Base-by-base conservation (phyloP, 2,797 vertebrate species). In the Lutjanus argentimaculatus region DNA sequence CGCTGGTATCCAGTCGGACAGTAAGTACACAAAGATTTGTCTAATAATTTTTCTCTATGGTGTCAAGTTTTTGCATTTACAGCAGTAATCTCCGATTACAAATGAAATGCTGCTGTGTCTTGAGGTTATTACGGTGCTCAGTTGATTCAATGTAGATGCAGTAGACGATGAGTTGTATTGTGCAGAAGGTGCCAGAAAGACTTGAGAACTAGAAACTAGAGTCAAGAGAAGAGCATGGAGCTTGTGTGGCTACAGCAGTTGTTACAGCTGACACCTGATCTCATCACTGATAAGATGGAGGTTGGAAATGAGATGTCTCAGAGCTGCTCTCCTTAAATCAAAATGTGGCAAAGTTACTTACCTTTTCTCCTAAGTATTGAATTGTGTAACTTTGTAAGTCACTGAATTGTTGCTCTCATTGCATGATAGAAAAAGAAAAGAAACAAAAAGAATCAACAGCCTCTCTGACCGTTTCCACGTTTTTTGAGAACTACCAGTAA, bases 1-100 rank as follows among this genome's bases (percentile, higher is more conserved):
- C 95, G 95, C 6, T 99, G 98, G 98, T 99, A 97, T 90, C 98
- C 98, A 25, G 66, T 90, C 21, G 98, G 99, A 95, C 97, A 97
- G 98, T 99, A 95, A 98, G 98, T 94, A 72, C 42, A 74, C 52
- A 22, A 17, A 19, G 25, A 68, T 7, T 45, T 1, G 1, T 63
- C 61, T 45, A 15, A 12, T n/a, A 8, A 25, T 68, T 69, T 25
- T 40, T 10, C 7, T 16, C 19, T 0, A 55, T 66, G 2, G 13
- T 10, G 46, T 42, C 48, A 14, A 36, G 4, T 55, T 46, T 61
- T 56, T 14, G 6, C 13, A 48, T 46, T 55, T 46, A 16, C 8
- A 65, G 7, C 8, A 7, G 14, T 40, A 43, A 51, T 56, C 43
- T 46, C 42, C 12, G 21, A 30, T 69, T 46, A 6, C 16, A 71